Base-by-base conservation (phyloP, 1,140 invertebrate species). In the Chelonus insularis region DNA sequence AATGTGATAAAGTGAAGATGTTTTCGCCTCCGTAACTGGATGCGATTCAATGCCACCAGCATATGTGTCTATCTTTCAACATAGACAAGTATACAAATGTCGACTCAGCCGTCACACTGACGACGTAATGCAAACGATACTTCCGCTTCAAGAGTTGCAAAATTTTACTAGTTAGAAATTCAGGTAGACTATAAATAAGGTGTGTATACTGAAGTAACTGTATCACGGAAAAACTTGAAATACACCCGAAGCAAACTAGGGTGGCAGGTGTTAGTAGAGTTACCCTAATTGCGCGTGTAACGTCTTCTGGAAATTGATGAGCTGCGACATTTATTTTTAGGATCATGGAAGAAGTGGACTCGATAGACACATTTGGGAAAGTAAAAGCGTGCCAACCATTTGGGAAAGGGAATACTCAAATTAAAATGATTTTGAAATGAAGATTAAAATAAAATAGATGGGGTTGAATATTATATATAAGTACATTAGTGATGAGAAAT, bases 261-360 rank as follows among this genome's bases (percentile, higher is more conserved):
- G 47, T 43, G 55, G 54, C 63, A 64, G 63, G 63, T 64, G 62
- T 34, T 39, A 37, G 43, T 23, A 20, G 50, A 61, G 58, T 43
- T 48, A 61, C 51, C 41, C 59, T 61, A 61, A 61, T 61, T 61
- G 29, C 51, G 32, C 50, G 58, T 60, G 29, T 51, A 9, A 47
- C 18, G 32, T 39, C 20, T 29, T 23, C 41, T 61, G 51, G 59
- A 61, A 61, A 61, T 61, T 61, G 59, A 61, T 61, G 59, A 61
- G 59, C 37, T 39, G 32, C 48, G 37, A 61, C 23, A 48, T 55
- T 45, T 61, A 61, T 61, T 61, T 61, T 61, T 61, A 20, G 59
- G 18, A 32, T 61, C 39, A 36, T 61, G 59, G 29, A 61, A 43
- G 4, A 18, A 37, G 14, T 6, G 12, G 12, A 14, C 14, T n/a